Evolutionary conservation across 2,888 invertebrate genomes (phyloP), one percentile per base, ranked within the genome.

Genomic region (Eupithecia insigniata): DNA sequence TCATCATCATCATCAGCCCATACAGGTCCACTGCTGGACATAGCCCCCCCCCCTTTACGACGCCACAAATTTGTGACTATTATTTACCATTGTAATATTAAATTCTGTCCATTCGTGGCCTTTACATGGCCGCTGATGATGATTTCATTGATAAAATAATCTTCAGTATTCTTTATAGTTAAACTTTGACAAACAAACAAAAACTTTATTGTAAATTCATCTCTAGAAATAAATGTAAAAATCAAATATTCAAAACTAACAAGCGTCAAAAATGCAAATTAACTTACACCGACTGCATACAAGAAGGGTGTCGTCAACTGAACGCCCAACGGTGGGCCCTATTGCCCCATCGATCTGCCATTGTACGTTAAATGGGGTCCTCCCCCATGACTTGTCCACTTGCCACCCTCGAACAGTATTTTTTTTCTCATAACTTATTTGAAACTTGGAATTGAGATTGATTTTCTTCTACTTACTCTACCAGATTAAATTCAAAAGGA

Each of bases 211-310:
- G 26, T 43, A 26, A 64, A 36, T 64, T 36, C 36, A 64, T 64
- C 36, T 26, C 64, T 10, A 3, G 22, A 64, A 62, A 34, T 60
- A 64, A 62, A 34, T 60, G 60, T 18, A 22, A 22, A 69, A 72
- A 73, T 72, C 55, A 72, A 75, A 73, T 71, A 75, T 74, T 71
- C 64, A 62, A 66, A 71, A 67, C 76, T 78, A 78, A 78, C 78
- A 73, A 79, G 78, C 76, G 75, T 78, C 83, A 86, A 88, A 89
- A 91, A 92, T 91, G 92, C 90, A 92, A 92, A 92, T 92, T 86
- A 89, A 89, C 89, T 88, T 86, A 86, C 84, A 84, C 77, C 78
- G 80, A 81, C 81, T 79, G 75, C 76, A 81, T 68, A 71, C 73
- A 70, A 84, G 81, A 81, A 83, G 83, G 84, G 81, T 80, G 81